These are phyloP conservation scores for Pollimyrus isidori DNA, from an alignment of 2,113 vertebrate genomes.

Conservation along the genomic window DNA sequence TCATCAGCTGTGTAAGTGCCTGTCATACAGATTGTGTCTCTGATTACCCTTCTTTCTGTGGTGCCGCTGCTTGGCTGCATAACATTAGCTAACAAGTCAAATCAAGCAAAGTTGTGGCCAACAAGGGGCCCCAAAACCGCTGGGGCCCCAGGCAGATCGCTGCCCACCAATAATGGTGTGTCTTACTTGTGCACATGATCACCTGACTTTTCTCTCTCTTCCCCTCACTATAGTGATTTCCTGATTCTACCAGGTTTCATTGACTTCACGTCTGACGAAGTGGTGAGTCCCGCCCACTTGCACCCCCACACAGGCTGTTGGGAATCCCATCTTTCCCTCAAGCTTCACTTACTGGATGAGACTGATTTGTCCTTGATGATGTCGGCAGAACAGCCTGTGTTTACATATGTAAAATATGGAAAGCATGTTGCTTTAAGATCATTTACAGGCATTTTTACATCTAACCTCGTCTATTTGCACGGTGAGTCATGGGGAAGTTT, in stretches of 20 bases:
- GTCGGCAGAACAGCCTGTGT: background rate
- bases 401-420: background rate
- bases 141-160: too few species aligned
- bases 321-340: background rate
- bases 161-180: too few species aligned
- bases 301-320: background rate
- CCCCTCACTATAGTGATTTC: constrained; percentile 69
- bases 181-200: background rate
- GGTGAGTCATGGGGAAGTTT: background rate
- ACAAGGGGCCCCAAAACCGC: too few species aligned
- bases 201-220: constrained; percentile 20
- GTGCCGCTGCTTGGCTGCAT: too few species aligned
- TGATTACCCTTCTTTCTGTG: too few species aligned
- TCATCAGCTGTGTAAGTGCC: too few species aligned
- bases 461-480: background rate
- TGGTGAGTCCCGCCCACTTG: constrained; percentile 65
- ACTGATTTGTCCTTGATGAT: background rate
- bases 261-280: constrained; percentile 86
- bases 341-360: background rate
- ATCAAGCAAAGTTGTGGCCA: too few species aligned
- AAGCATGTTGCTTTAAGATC: background rate
- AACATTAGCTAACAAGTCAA: too few species aligned
- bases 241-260: constrained; percentile 91
- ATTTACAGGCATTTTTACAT: background rate
- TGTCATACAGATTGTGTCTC: too few species aligned